Conservation (phyloP, 2,113 vertebrate genomes). For the Pterocles orientalis region DNA sequence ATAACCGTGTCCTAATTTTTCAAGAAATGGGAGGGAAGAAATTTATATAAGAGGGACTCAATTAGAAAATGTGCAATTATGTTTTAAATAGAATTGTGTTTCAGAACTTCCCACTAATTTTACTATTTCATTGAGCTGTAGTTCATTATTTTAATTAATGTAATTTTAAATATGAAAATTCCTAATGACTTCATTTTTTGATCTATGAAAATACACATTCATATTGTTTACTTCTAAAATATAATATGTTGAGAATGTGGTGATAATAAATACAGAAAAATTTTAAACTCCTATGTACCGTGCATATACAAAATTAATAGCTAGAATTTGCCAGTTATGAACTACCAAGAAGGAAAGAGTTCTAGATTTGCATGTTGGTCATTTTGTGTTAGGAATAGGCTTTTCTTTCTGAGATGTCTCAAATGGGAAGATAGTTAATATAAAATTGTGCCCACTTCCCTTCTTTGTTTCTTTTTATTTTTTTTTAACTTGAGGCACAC, state of each 20-base stretch:
- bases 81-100: background rate
- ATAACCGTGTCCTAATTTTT: constrained; percentile 17
- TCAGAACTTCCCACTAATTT: background rate
- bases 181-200: background rate
- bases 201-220: background rate
- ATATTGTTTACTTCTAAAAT: background rate
- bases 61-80: background rate
- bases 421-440: background rate
- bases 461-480: background rate
- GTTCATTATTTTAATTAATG: background rate
- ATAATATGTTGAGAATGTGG: background rate
- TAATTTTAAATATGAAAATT: background rate
- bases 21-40: background rate
- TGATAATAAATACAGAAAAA: background rate
- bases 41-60: background rate
- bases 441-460: background rate
- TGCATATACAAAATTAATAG: background rate
- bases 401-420: background rate
- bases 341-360: background rate
- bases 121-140: background rate
- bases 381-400: background rate
- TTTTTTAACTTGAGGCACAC: background rate
- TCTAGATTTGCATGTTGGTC: background rate
- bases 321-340: background rate
- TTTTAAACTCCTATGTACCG: background rate